Base-by-base conservation (phyloP, 2,797 vertebrate species). In the Cygnus olor region DNA sequence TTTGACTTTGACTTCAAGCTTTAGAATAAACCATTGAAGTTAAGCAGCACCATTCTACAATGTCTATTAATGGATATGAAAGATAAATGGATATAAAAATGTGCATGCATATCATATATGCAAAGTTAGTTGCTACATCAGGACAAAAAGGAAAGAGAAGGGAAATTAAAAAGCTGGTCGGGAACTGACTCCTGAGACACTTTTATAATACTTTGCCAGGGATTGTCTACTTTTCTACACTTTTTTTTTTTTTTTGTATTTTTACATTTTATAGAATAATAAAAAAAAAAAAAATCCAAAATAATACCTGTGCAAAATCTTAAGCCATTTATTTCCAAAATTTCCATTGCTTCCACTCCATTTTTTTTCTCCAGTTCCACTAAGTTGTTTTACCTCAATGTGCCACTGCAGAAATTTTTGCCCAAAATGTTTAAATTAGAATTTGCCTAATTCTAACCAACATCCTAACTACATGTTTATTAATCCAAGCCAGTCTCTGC, bases 81-180 rank as follows among this genome's bases (percentile, higher is more conserved):
- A 24, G 16, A 58, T 11, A 3, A 84, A 80, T 45, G 4, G 19
- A 18, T 54, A 57, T 27, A 38, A 81, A 80, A 90, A 40, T 28
- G 4, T 2, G 1, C 38, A 28, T 27, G 10, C 0, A 9, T n/a
- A 42, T 19, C 70, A 51, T 9, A 61, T 0, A 2, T 17, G 11
- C 4, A 45, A 79, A 72, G 1, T 44, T 42, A 44, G 30, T 69
- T 61, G 5, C 3, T 53, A 9, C 9, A 22, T 60, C 25, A 34
- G 66, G 38, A 57, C 6, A n/a, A 4, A 82, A 61, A 79, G 5
- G 8, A 69, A 68, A 30, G 60, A 66, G 11, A 73, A 65, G 58
- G 4, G 2, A 87, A 91, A 74, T 22, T 5, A 36, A 74, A 63
- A 44, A 24, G 18, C 10, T 60, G 11, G 6, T 61, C 28, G 17